phyloP scores from a whole-genome alignment of 2,113 vertebrate species.

The Vireo altiloquus region DNA sequence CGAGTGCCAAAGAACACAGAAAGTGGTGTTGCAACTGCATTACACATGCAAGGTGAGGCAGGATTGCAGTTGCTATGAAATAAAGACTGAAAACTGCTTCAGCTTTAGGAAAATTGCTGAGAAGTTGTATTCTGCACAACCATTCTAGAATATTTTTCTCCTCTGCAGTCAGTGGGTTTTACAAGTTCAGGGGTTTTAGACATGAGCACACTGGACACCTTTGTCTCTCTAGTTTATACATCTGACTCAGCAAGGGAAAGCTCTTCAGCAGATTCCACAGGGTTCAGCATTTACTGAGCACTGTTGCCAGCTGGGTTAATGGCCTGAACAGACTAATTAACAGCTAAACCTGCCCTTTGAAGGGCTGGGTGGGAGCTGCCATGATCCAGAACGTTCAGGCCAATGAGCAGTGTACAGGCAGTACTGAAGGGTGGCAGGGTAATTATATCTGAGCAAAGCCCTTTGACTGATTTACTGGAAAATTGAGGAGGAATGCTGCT shows the following conservation, averaged over 20 bases:
- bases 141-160: not conserved
- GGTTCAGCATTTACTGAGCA: not conserved
- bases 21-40: not conserved
- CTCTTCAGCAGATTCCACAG: not conserved
- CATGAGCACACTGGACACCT: not conserved
- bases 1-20: not conserved
- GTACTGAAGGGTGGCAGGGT: not conserved
- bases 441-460: not conserved
- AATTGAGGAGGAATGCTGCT: not conserved
- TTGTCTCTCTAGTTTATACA: not conserved
- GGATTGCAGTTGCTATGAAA: not conserved
- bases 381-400: not conserved
- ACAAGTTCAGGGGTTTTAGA: not conserved
- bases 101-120: not conserved
- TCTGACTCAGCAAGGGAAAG: conserved; percentile 7
- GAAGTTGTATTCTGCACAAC: not conserved
- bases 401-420: not conserved
- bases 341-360: not conserved
- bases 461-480: not conserved
- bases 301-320: not conserved
- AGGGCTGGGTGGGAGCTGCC: not conserved
- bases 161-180: not conserved
- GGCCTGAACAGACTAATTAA: not conserved
- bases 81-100: not conserved
- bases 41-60: not conserved